Percentiles rank a stretch among this genome's conserved stretches.
phyloP scores from a whole-genome alignment of 2,888 invertebrate genomes.

The Anodontia alba region DNA sequence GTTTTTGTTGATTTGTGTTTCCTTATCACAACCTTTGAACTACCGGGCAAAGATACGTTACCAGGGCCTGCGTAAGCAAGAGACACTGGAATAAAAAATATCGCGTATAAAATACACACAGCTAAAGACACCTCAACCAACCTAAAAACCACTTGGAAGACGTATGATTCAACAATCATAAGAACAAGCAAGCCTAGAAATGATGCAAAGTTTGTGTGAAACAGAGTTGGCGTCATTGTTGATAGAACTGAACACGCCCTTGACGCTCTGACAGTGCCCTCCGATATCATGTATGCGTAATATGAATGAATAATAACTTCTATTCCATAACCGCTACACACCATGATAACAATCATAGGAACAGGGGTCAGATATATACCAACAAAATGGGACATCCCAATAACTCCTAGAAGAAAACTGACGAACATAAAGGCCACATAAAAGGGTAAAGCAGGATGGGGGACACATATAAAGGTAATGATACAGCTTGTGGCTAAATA shows the following conservation, averaged over 20 bases:
- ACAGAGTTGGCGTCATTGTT: constrained; percentile 38
- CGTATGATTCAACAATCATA: constrained; percentile 39
- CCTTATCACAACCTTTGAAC: not conserved
- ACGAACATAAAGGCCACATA: not conserved
- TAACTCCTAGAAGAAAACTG: constrained; percentile 17
- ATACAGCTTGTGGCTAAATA: constrained; percentile 23
- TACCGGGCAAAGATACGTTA: not conserved
- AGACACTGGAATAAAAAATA: constrained; percentile 36
- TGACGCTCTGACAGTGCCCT: constrained; percentile 26
- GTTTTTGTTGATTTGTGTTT: not conserved
- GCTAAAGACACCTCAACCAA: constrained; percentile 27
- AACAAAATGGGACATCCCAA: constrained; percentile 30
- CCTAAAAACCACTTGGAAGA: constrained; percentile 38
- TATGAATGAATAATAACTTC: constrained; percentile 40
- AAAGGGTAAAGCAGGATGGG: not conserved
- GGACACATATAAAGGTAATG: not conserved
- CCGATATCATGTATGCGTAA: constrained; percentile 30
- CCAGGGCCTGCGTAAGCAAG: constrained; percentile 38
- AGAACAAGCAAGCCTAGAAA: constrained; percentile 40
- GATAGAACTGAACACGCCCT: constrained; percentile 35
- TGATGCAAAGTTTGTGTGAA: constrained; percentile 42
- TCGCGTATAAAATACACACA: constrained; percentile 22
- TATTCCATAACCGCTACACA: constrained; percentile 12
- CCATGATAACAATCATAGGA: constrained; percentile 34
- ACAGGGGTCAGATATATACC: constrained; percentile 45